These are phyloP conservation scores for Ciconia stormi DNA, from an alignment of 2,113 vertebrate genomes.

Conservation along the genomic window DNA sequence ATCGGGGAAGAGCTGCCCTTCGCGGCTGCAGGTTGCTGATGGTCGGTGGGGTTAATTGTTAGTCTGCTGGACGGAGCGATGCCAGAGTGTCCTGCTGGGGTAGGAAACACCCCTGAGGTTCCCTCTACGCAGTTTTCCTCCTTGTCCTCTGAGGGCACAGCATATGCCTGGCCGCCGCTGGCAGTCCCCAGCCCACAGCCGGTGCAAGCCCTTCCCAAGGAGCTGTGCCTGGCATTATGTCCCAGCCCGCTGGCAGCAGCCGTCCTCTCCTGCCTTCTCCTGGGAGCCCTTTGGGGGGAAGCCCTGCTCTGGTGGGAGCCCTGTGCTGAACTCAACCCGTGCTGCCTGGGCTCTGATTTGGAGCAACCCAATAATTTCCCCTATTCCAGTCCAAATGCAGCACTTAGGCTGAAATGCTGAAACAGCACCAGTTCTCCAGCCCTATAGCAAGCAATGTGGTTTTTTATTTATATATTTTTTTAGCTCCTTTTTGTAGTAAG, in stretches of 20 bases:
- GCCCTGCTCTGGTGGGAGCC: background rate
- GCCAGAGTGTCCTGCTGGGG: fast-evolving
- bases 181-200: background rate
- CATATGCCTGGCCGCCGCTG: fast-evolving
- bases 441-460: background rate
- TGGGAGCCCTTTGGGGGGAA: background rate
- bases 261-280: background rate
- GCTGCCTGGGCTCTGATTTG: no score
- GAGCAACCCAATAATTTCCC: background rate
- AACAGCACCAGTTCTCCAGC: background rate
- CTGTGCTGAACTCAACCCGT: background rate
- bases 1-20: background rate
- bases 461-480: conserved; percentile 18
- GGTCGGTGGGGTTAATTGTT: background rate
- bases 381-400: background rate
- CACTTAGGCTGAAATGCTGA: conserved; percentile 11
- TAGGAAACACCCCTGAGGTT: background rate
- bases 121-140: background rate
- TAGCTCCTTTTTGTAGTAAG: conserved; percentile 21
- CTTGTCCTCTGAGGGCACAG: background rate
- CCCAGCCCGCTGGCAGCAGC: background rate
- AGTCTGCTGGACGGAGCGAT: background rate
- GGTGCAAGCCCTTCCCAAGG: background rate
- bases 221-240: background rate
- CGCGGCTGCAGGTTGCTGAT: background rate